A percentile compares a stretch with the other conserved stretches of the same genome.
These are phyloP conservation scores for Macquaria ambigua DNA, from an alignment of 2,113 vertebrate species.

Conservation along the genomic window DNA sequence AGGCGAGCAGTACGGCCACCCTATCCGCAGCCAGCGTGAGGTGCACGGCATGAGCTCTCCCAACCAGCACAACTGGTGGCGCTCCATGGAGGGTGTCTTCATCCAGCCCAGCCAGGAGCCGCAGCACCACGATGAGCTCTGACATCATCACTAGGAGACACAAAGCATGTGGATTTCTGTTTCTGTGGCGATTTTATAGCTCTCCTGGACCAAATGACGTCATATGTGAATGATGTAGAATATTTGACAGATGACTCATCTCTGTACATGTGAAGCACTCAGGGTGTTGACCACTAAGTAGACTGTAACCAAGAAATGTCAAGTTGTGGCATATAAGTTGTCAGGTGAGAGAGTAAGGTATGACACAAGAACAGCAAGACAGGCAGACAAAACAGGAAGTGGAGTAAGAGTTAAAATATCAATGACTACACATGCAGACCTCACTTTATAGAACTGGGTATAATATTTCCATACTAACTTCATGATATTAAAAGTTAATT, in stretches of 20 bases:
- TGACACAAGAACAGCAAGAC: neutral
- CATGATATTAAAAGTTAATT: neutral
- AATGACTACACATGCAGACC: neutral
- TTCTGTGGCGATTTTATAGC: neutral
- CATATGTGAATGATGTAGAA: conserved; percentile 15
- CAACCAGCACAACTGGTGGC: conserved; percentile 93
- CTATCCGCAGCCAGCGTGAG: conserved; percentile 94
- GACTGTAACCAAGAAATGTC: too few relatives aligned
- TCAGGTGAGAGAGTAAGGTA: too few relatives aligned
- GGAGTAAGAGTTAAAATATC: neutral
- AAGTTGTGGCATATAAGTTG: too few relatives aligned
- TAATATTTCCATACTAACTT: neutral
- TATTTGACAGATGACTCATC: conserved; percentile 5
- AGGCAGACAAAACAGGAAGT: neutral
- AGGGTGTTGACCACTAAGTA: neutral
- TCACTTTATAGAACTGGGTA: neutral
- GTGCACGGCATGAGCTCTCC: conserved; percentile 91
- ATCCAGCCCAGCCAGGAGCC: conserved; percentile 89
- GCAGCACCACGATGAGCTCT: conserved; percentile 92
- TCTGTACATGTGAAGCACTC: conserved; percentile 29
- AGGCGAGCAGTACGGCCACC: conserved; percentile 95
- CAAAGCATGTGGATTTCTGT: neutral
- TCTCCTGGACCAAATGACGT: conserved; percentile 15
- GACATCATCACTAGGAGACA: conserved; percentile 49
- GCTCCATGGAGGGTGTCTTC: conserved; percentile 96